phyloP scores from a whole-genome alignment of 2,888 invertebrate species.

The Zaprionus bogoriensis region DNA sequence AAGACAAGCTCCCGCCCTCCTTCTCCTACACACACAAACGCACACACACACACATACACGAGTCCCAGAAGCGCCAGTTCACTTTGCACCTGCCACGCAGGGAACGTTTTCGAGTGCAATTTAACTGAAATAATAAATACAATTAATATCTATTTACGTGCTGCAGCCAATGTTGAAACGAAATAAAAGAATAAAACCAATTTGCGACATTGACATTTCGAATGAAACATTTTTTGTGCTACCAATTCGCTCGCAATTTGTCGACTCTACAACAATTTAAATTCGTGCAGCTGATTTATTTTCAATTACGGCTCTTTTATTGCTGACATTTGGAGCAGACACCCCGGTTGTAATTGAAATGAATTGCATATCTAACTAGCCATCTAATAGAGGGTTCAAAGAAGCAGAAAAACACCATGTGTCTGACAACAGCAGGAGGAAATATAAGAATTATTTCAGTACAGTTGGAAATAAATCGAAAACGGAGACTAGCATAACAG shows the following conservation, averaged over 20 bases:
- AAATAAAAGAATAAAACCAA: slow-evolving; percentile 8
- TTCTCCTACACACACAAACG: neutral
- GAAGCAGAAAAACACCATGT: no score
- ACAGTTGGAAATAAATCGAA: no score
- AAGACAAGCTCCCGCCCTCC: neutral
- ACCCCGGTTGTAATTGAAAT: neutral
- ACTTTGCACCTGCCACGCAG: slow-evolving; percentile 24
- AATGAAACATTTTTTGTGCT: slow-evolving; percentile 9
- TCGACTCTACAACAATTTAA: slow-evolving; percentile 3
- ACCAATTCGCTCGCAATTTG: neutral
- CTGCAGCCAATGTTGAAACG: neutral
- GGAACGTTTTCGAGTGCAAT: slow-evolving; percentile 14
- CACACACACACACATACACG: neutral
- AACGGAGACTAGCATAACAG: no score
- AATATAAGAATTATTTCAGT: no score
- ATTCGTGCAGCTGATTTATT: neutral
- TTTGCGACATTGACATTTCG: slow-evolving; percentile 3
- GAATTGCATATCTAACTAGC: neutral
- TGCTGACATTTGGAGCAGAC: no score
- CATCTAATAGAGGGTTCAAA: neutral
- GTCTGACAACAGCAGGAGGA: no score
- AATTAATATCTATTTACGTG: slow-evolving; percentile 29
- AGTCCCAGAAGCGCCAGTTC: slow-evolving; percentile 8
- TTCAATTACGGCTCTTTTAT: neutral
- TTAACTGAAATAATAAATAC: slow-evolving; percentile 30